Base-by-base conservation (phyloP, 1,140 invertebrate species). In the Lepidostoma basale region DNA sequence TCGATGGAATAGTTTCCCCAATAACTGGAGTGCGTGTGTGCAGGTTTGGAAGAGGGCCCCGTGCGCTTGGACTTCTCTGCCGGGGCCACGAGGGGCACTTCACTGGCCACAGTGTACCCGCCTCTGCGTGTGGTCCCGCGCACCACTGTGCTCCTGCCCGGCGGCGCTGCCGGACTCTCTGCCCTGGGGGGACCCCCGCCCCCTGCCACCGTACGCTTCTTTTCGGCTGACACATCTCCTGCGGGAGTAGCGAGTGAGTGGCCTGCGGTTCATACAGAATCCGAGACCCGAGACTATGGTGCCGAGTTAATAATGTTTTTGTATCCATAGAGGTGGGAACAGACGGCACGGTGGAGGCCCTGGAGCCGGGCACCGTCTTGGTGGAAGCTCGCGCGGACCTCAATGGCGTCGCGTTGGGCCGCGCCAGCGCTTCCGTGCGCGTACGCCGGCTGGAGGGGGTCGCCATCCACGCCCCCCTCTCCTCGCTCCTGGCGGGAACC, bases 11-110 rank as follows among this genome's bases (percentile, higher is more conserved):
- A 16, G 16, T 45, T 52, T 28, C 10, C 47, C 30, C 5, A 6
- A n/a, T 49, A 8, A 20, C 8, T 14, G 8, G 3, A 9, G 39
- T 9, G 14, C 39, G 6, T 42, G 39, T 16, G 58, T 60, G 26
- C 28, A 73, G 70, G 70, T 36, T 33, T 73, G 25, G 70, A 69
- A 23, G 67, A 65, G 10, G 63, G 70, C 5, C 62, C 65, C 33
- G 63, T 52, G 5, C 33, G 16, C 18, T 8, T 73, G 23, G 58
- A 69, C 39, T 69, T 73, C 62, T 33, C 42, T 10, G 36, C 64
- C 3, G 67, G 28, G 0, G 14, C 14, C 6, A 49, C 28, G 0
- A 14, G 20, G 3, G 67, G 56, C 16, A 22, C 42, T 12, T 62
- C 52, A 1, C 16, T 20, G 14, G 47, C 70, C n/a, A 23, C 47